These are phyloP conservation scores for Aphelenchoides besseyi DNA, from an alignment of 1,140 invertebrate species.

Conservation along the genomic window DNA sequence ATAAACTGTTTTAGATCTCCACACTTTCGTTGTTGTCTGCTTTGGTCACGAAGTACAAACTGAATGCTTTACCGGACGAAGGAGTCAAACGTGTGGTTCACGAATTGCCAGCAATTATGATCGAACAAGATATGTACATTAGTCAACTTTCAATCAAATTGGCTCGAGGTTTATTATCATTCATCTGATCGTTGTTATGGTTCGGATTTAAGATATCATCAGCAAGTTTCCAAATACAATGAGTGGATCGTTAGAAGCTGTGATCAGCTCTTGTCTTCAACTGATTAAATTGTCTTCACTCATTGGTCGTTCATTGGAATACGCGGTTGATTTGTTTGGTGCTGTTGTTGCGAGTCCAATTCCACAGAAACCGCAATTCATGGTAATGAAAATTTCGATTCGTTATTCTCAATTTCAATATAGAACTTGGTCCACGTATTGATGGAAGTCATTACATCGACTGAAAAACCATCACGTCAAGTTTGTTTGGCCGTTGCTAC, in stretches of 20 bases:
- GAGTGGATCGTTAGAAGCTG: background rate
- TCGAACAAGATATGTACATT: constrained; percentile 89
- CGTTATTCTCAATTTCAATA: constrained; percentile 32
- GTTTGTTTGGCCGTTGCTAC: constrained; percentile 44
- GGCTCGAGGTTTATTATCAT: constrained; percentile 37
- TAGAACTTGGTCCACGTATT: constrained; percentile 39
- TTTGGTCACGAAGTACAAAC: constrained; percentile 78
- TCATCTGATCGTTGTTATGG: no score
- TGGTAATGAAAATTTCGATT: background rate
- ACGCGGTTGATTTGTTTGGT: constrained; percentile 17
- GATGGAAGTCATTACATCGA: constrained; percentile 25
- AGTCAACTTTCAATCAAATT: constrained; percentile 76
- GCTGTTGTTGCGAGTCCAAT: constrained; percentile 49
- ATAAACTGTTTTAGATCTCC: constrained; percentile 79
- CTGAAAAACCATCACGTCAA: constrained; percentile 35
- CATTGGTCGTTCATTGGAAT: constrained; percentile 7
- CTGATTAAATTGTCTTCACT: background rate
- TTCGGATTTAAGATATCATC: constrained; percentile 11
- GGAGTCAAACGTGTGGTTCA: constrained; percentile 67
- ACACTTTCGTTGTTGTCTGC: constrained; percentile 86
- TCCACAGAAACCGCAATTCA: constrained; percentile 39
- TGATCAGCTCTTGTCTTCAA: background rate
- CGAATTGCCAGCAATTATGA: constrained; percentile 82
- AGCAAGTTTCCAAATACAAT: constrained; percentile 12
- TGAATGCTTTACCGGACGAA: constrained; percentile 28